Base-by-base conservation (phyloP, 2,888 invertebrate species). In the Lymantria dispar region DNA sequence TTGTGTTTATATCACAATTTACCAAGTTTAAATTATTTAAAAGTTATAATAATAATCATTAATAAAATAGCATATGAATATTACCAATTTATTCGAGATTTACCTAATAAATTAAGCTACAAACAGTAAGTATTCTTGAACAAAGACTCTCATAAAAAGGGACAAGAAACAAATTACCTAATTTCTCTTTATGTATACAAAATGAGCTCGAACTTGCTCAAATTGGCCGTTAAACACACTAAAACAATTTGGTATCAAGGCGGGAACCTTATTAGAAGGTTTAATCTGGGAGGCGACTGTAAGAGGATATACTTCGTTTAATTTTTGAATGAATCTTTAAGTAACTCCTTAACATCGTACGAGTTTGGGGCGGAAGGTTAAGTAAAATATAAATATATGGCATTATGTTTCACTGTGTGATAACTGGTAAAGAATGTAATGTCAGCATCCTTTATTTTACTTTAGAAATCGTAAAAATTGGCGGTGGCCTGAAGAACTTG, bases 161-260 rank as follows among this genome's bases (percentile, higher is more conserved):
- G 76, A 74, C 76, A 76, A 65, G 78, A 68, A 83, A 84, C 79
- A 85, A 84, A 87, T 87, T 83, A 70, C 80, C 78, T 82, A 82
- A 85, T 87, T 85, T 80, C 74, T 78, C 78, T 80, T 82, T 80
- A 81, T 77, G 79, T 81, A 76, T 78, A 79, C 76, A 77, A 80
- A 87, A 84, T 84, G 80, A 83, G 80, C 75, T 76, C 60, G 66
- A 82, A 81, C 76, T 80, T 80, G 74, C 76, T 77, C 68, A 75
- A 79, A 84, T 85, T 84, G 80, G 79, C 73, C 75, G 75, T 81
- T 83, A 82, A 76, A 78, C 71, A 80, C 79, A 83, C 81, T 83
- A 77, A 83, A 82, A 83, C 83, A 80, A 83, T 83, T 85, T 84
- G 64, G 71, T 71, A 70, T 78, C 77, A 73, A 74, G 70, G 72